Evolutionary conservation across 2,888 invertebrate species (phyloP).

Genomic region (Steinernema carpocapsae): DNA sequence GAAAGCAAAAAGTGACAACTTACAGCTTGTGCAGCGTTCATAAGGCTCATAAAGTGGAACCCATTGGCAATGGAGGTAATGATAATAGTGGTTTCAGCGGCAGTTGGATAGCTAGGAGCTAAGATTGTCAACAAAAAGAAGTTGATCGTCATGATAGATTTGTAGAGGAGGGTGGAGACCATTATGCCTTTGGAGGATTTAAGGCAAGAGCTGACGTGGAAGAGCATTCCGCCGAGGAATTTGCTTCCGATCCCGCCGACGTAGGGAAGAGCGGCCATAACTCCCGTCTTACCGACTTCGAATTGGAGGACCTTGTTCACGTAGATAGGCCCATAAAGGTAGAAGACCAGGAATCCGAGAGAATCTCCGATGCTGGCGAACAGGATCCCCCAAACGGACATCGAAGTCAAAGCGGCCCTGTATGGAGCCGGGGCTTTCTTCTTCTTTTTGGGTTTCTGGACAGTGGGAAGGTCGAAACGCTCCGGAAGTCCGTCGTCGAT

Average conservation of each 20-base stretch:
- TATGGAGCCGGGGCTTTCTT: not conserved
- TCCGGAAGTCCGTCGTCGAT: not conserved
- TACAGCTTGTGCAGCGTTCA: not conserved
- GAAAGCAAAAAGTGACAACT: not conserved
- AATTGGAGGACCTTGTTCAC: conserved; percentile 12
- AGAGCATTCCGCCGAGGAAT: not conserved
- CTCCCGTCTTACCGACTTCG: not conserved
- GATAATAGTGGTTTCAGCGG: not conserved
- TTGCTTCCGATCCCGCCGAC: not conserved
- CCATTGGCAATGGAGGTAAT: not conserved
- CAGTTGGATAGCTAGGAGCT: not conserved
- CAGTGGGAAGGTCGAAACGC: no score
- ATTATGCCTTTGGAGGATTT: not conserved
- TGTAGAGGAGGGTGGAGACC: not conserved
- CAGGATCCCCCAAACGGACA: not conserved
- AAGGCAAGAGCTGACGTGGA: not conserved
- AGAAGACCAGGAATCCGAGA: conserved; percentile 10
- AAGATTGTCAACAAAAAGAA: not conserved
- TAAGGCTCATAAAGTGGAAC: not conserved
- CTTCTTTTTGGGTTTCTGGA: not conserved
- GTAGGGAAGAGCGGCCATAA: conserved; percentile 5
- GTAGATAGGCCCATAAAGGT: conserved; percentile 16
- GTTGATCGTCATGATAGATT: conserved; percentile 2
- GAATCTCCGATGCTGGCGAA: not conserved
- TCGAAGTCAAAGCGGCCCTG: not conserved